Evolutionary conservation across 2,888 invertebrate genomes (phyloP).

Genomic region (Philopedon plagiatum): DNA sequence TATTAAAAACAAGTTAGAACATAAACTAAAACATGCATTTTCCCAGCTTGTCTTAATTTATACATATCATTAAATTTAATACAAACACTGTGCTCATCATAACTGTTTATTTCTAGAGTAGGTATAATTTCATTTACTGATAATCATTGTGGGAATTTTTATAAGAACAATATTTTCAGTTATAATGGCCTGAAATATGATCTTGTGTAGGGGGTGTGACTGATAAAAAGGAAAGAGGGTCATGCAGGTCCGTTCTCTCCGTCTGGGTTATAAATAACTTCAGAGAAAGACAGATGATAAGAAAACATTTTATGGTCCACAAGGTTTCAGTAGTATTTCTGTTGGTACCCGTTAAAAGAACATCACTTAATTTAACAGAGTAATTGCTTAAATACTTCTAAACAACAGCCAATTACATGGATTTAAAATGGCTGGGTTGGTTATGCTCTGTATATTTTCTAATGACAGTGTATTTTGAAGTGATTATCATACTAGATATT

Average conservation of each 20-base stretch:
- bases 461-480: conserved; percentile 4
- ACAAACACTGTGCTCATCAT: not conserved
- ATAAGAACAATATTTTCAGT: conserved; percentile 17
- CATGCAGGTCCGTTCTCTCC: conserved; percentile 4
- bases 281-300: not conserved
- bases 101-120: conserved; percentile 21
- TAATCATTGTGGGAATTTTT: conserved; percentile 16
- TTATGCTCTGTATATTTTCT: conserved; percentile 19
- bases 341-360: not conserved
- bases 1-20: conserved; percentile 1
- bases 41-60: not conserved
- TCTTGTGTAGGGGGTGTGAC: conserved; percentile 2
- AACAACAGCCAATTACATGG: not conserved
- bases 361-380: not conserved
- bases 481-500: not conserved
- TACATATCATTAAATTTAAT: conserved; percentile 11
- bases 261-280: conserved; percentile 7
- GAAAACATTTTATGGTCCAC: not conserved
- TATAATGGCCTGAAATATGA: conserved; percentile 15
- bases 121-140: conserved; percentile 8
- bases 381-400: conserved; percentile 9
- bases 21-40: not conserved
- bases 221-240: conserved; percentile 17
- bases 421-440: not conserved
- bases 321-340: not conserved